Base-by-base conservation (phyloP, 1,140 invertebrate species). In the Hypothenemus hampei region DNA sequence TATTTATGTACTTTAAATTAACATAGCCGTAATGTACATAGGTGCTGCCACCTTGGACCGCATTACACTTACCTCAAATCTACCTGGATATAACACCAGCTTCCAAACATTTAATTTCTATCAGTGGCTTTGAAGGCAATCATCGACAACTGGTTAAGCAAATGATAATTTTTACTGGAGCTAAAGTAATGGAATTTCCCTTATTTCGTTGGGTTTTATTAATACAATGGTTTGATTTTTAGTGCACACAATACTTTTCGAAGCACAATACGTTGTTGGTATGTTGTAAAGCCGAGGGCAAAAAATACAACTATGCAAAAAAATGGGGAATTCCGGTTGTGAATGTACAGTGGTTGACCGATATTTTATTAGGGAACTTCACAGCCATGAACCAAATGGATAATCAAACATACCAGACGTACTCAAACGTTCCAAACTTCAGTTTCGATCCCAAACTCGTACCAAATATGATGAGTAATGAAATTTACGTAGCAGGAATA, bases 271-370 rank as follows among this genome's bases (percentile, higher is more conserved):
- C 84, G 0, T 74, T 88, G 26, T 70, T 89, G 11, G 77, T 88
- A 54, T 82, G 83, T 66, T 80, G 80, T 62, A 91, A 90, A 61
- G 80, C 84, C 0, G 90, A 93, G 62, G 93, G 93, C 22, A 75
- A 76, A 39, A 97, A 97, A 72, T 94, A 87, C 73, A 77, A 84
- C 60, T 89, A 91, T 64, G 94, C 95, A 0, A 81, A 89, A 36
- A 90, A 97, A 70, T 97, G 91, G 89, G 80, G 79, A 62, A 82
- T 81, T 13, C 86, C 89, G 11, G 83, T 93, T 2, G 93, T 98
- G 0, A 97, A 94, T 72, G 85, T 88, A 5, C 84, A 89, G 56
- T 98, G 95, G 94, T 73, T 98, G 35, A 92, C 88, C 47, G 94
- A 98, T 71, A 79, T 98, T 29, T 77, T 97, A 59, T 84, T 97